These are phyloP conservation scores for Limonius californicus DNA, from an alignment of 1,140 invertebrate species.

Conservation along the genomic window DNA sequence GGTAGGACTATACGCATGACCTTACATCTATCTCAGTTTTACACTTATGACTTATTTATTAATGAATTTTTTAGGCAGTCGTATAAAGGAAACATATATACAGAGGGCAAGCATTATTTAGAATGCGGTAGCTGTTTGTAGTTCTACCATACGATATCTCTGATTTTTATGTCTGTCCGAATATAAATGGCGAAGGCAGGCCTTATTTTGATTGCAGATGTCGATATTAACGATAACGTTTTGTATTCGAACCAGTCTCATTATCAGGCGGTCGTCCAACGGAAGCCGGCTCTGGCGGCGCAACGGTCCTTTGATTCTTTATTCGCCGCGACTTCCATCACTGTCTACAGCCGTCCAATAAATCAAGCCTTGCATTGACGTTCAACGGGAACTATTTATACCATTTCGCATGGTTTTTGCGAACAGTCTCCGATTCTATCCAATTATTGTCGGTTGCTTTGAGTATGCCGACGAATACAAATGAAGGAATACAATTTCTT, in stretches of 20 bases:
- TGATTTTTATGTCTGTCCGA: background rate
- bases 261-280: slow-evolving; percentile 29
- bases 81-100: no score
- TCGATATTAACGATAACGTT: slow-evolving; percentile 32
- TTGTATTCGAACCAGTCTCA: slow-evolving; percentile 28
- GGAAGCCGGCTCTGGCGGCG: slow-evolving; percentile 25
- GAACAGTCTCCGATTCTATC: slow-evolving; percentile 28
- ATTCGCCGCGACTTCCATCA: slow-evolving; percentile 42
- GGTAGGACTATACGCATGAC: no score
- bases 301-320: slow-evolving; percentile 39
- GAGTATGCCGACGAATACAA: slow-evolving; percentile 23
- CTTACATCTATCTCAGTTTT: background rate
- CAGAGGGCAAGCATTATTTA: no score
- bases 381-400: slow-evolving; percentile 37
- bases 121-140: no score
- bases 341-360: slow-evolving; percentile 38
- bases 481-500: slow-evolving; percentile 26
- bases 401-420: slow-evolving; percentile 33
- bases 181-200: slow-evolving; percentile 1
- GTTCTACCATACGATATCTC: background rate
- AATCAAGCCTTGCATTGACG: slow-evolving; percentile 35
- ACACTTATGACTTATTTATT: no score
- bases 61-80: no score
- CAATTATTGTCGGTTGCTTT: slow-evolving; percentile 37
- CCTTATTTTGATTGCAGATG: slow-evolving; percentile 30